Evolutionary conservation across 2,797 vertebrate genomes (phyloP).

Genomic region (Pristis pectinata): DNA sequence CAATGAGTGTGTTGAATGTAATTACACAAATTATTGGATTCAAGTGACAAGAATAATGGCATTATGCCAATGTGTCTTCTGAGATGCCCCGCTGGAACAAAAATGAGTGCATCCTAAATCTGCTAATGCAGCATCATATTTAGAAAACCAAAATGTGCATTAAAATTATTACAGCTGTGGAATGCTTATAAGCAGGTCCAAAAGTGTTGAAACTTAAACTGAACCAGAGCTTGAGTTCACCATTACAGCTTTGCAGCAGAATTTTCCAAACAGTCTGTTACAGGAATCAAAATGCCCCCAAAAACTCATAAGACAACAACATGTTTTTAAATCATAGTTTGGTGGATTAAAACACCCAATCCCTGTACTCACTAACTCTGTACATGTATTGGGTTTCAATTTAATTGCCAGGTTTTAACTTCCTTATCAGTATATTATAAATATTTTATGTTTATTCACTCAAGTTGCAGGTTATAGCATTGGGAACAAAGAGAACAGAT

Average conservation of each 20-base stretch:
- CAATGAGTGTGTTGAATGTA: not conserved
- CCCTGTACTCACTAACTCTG: not conserved
- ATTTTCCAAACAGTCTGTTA: not conserved
- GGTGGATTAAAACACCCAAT: not conserved
- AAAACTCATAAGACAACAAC: not conserved
- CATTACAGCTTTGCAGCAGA: not conserved
- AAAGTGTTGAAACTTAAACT: no score
- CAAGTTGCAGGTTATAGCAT: not conserved
- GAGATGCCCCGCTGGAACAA: no score
- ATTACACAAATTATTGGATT: not conserved
- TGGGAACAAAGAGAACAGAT: conserved; percentile 6
- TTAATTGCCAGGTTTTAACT: not conserved
- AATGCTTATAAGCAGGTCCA: no score
- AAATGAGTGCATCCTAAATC: no score
- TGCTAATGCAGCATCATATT: no score
- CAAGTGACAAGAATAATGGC: not conserved
- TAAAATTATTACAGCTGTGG: no score
- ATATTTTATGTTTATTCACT: conserved; percentile 23
- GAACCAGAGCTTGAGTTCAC: not conserved
- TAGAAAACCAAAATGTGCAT: no score
- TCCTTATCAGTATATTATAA: not conserved
- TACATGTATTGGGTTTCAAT: not conserved
- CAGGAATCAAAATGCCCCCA: not conserved
- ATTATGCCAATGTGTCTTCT: not conserved
- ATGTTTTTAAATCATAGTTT: not conserved